Evolutionary conservation across 2,113 vertebrate genomes (phyloP), one percentile per base, ranked within the genome.

Genomic region (Heloderma charlesbogerti): DNA sequence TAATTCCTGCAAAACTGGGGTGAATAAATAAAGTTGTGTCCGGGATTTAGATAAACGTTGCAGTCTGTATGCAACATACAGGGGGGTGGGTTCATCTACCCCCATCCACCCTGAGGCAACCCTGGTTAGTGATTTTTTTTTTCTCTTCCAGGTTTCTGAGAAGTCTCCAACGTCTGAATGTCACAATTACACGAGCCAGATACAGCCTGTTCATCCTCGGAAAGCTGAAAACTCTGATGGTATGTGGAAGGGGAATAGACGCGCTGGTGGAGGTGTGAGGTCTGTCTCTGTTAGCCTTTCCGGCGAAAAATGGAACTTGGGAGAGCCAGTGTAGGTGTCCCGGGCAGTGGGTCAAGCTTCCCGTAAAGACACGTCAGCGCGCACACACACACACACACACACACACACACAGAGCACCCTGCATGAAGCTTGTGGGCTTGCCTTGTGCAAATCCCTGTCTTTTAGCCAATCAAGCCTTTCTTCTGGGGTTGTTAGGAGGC

Each of bases 141-240:
- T 86, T 15, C 1, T 93, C 86, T 4, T 92, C 29, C 90, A 99
- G 98, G 66, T 99, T 99, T 91, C 95, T 99, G 95, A 97, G 96
- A 2, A 98, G 98, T 94, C 97, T 98, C 34, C 98, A 98, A 92
- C 97, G 98, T 3, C 87, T 99, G 95, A 99, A 98, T 0, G 98
- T 98, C 77, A 98, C 98, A n/a, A 97, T 99, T 13, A 99, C 98
- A 0, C 95, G 98, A 88, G 98, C 98, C 92, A 98, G 95, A 6
- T 98, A 92, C 89, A 98, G 98, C 94, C 98, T 99, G 69, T 98
- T 98, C 88, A 98, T 99, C 92, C 96, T 99, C 3, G 98, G 98
- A 63, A 98, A 97, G 40, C 89, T 99, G 89, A 93, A 96, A 82
- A 98, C 98, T 0, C 96, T 99, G 27, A 97, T 96, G 98, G 98